A percentile compares a stretch with the other conserved stretches of the same genome.
phyloP scores from a whole-genome alignment of 2,113 vertebrate genomes.

The Callithrix jacchus region DNA sequence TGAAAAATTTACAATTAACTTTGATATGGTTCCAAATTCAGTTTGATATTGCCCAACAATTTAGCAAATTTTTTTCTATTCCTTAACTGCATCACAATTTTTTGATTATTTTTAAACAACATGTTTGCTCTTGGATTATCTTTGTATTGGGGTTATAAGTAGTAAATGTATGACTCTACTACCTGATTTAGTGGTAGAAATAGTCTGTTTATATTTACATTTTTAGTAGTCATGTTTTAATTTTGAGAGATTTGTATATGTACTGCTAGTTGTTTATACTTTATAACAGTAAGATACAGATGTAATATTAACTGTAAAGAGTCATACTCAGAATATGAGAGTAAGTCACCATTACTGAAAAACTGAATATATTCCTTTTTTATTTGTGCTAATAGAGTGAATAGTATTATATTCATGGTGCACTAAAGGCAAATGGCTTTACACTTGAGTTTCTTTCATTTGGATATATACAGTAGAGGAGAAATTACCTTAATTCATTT shows the following conservation, averaged over 20 bases:
- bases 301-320: background rate
- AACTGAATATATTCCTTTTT: background rate
- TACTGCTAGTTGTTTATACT: background rate
- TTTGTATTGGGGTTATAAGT: background rate
- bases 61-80: background rate
- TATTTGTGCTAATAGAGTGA: background rate
- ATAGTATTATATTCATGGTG: background rate
- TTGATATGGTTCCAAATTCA: background rate
- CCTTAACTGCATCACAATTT: background rate
- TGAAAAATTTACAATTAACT: background rate
- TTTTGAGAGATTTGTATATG: background rate
- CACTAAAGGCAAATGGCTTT: background rate
- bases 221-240: background rate
- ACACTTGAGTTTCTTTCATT: background rate
- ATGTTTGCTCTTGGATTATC: background rate
- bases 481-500: background rate
- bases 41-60: background rate
- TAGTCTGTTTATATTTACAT: background rate
- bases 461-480: background rate
- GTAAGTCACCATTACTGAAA: background rate
- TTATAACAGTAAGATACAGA: background rate
- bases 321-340: background rate
- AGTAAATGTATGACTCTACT: background rate
- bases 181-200: background rate
- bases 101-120: conserved; percentile 16